Base-by-base conservation (phyloP, 2,888 invertebrate species). In the Petrolisthes manimaculis region DNA sequence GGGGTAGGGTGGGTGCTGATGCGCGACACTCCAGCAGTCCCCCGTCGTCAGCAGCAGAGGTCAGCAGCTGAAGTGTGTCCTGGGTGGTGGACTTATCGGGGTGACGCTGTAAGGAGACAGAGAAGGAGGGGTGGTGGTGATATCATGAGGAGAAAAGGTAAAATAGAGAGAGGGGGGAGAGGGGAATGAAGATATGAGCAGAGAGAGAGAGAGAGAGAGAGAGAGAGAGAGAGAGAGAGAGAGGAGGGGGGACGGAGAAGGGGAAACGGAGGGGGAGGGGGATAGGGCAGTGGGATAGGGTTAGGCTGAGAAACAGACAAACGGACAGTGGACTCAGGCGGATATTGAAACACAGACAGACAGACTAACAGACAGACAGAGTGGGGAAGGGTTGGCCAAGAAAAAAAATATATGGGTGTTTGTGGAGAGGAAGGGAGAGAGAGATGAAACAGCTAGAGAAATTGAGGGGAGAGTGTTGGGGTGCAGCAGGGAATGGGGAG, bases 1-100 rank as follows among this genome's bases (percentile, higher is more conserved):
- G 89, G 0, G 90, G 90, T 54, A 90, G 84, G 5, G 90, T 88
- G 14, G 90, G 89, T 0, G 90, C 80, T 6, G 80, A 54, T 0
- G 71, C 89, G 18, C 53, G 86, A 24, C 90, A 90, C 84, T 90
- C 88, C 14, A 90, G 84, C 56, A 86, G 69, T 24, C 83, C 75
- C 12, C 81, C 78, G 86, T 90, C 86, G 55, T 90, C 89, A 37
- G 81, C 86, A 3, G 89, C 80, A 67, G 79, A 77, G 18, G 86
- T 86, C 74, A 55, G 80, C 61, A 90, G 83, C 51, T 75, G 77
- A 78, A 90, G 75, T 53, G 83, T 67, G 1, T 37, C 61, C 67
- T 82, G 67, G 24, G 67, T 82, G 9, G 24, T 37, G 14, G 61
- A 61, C 18, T 53, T 14, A n/a, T 67, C 67, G 3, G 81, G 81